phyloP scores from a whole-genome alignment of 1,140 invertebrate genomes.

The Dreissena polymorpha region DNA sequence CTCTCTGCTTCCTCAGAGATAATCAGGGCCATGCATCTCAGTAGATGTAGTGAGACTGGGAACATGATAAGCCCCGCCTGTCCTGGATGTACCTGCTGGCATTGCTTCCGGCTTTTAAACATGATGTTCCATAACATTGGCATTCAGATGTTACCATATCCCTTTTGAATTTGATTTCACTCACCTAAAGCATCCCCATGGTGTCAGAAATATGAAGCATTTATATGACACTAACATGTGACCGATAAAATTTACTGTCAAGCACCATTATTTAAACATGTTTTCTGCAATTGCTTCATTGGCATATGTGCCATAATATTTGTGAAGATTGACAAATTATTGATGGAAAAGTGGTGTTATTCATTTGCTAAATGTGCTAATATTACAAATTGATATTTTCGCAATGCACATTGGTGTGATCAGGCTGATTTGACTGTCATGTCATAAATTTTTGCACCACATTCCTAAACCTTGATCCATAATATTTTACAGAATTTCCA shows the following conservation, averaged over 20 bases:
- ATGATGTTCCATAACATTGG: no score
- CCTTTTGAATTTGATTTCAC: no score
- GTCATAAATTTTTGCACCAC: constrained; percentile 50
- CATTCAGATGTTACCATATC: no score
- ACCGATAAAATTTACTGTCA: no score
- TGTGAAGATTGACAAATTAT: constrained; percentile 32
- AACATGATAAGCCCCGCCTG: no score
- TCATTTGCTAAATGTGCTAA: constrained; percentile 35
- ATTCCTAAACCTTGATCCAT: constrained; percentile 31
- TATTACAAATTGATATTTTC: constrained; percentile 53
- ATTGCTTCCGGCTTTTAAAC: no score
- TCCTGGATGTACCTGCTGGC: no score
- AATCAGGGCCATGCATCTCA: background rate
- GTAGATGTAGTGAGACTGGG: background rate
- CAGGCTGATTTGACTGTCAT: constrained; percentile 42
- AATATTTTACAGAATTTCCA: constrained; percentile 52
- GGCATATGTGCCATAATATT: background rate
- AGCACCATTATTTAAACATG: no score
- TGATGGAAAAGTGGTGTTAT: constrained; percentile 16
- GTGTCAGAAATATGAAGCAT: no score
- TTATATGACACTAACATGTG: no score
- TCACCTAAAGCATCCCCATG: no score
- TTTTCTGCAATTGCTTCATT: no score
- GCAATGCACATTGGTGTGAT: constrained; percentile 29
- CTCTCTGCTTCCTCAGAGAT: background rate